phyloP scores from a whole-genome alignment of 2,113 vertebrate genomes.

The Leiothrix lutea region DNA sequence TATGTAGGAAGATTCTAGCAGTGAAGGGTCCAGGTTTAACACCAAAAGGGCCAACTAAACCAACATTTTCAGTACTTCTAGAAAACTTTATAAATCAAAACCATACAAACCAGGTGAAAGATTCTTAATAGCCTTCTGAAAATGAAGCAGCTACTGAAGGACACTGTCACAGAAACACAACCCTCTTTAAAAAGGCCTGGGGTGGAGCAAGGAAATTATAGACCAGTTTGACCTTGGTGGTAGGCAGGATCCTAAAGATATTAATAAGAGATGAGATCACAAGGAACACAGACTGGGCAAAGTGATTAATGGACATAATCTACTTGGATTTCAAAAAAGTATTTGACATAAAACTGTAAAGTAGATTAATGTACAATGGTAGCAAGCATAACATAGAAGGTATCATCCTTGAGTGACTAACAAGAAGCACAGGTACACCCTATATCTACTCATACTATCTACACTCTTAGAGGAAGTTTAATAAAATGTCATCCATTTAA shows the following conservation, averaged over 20 bases:
- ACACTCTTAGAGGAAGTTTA: background rate
- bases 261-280: slow-evolving; percentile 65
- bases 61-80: background rate
- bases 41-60: background rate
- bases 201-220: slow-evolving; percentile 39
- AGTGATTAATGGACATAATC: slow-evolving; percentile 55
- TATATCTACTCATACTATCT: background rate
- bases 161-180: background rate
- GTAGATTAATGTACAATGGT: background rate
- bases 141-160: background rate
- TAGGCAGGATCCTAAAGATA: slow-evolving; percentile 43
- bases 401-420: background rate
- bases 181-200: background rate
- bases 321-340: slow-evolving; percentile 38
- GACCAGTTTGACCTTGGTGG: slow-evolving; percentile 43
- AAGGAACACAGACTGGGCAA: slow-evolving; percentile 40
- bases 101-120: background rate
- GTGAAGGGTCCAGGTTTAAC: background rate
- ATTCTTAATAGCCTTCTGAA: background rate
- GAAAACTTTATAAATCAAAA: background rate
- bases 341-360: slow-evolving; percentile 46
- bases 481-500: background rate
- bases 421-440: background rate
- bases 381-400: background rate
- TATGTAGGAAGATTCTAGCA: background rate